Conservation (phyloP, 2,797 vertebrate species). For the Orientallactaga sibirica region DNA sequence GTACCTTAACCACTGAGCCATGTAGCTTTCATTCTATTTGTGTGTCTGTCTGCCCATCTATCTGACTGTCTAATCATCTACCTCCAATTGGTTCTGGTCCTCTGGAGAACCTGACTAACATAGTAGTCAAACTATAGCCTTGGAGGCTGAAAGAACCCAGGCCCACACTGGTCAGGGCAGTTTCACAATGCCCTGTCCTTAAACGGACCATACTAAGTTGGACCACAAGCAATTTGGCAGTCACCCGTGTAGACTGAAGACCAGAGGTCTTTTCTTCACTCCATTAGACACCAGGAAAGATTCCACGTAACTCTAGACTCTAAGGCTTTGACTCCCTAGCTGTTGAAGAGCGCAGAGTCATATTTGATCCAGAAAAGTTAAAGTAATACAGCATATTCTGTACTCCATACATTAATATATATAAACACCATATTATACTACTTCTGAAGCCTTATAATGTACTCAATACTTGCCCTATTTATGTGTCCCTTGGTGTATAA, state of each 20-base stretch:
- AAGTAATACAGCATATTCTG: neutral
- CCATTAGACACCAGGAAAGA: conserved; percentile 8
- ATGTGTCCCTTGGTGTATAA: neutral
- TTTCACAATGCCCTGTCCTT: neutral
- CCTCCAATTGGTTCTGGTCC: neutral
- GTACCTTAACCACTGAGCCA: no score
- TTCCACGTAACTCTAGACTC: neutral
- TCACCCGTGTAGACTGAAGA: neutral
- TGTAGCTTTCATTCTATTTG: neutral
- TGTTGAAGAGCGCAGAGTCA: neutral
- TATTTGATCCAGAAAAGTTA: conserved; percentile 47
- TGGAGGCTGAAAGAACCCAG: neutral
- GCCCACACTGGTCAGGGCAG: neutral
- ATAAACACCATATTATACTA: neutral
- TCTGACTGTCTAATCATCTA: neutral
- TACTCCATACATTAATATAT: neutral
- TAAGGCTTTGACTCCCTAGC: neutral
- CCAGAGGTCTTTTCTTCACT: neutral
- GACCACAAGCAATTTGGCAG: neutral
- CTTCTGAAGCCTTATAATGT: neutral
- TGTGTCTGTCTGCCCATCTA: neutral
- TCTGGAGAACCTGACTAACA: neutral
- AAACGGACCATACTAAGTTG: neutral
- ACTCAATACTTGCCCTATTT: neutral
- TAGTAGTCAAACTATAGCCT: neutral